Conservation (phyloP, 1,140 invertebrate species). For the Drosophila oshimai region DNA sequence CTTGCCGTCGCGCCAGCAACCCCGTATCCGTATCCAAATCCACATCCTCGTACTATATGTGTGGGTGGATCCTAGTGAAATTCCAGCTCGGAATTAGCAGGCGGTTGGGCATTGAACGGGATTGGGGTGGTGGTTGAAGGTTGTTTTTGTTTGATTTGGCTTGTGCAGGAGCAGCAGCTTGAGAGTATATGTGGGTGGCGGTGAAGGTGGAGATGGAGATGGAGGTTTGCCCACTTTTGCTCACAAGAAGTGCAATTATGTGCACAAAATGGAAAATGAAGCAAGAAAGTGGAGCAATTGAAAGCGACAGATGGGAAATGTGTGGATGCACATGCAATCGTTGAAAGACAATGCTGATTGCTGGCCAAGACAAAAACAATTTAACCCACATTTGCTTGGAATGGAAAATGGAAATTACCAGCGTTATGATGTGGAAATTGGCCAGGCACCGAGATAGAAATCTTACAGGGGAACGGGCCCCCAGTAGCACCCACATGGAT, state of each 20-base stretch:
- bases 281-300: constrained; percentile 71
- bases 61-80: constrained; percentile 33
- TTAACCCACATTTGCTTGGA: constrained; percentile 28
- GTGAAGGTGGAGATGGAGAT: neutral
- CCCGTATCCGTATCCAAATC: neutral
- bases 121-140: neutral
- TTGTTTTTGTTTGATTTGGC: constrained; percentile 75
- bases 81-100: constrained; percentile 51
- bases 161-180: constrained; percentile 9
- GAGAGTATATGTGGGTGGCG: constrained; percentile 10
- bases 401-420: constrained; percentile 31
- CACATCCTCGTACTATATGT: neutral
- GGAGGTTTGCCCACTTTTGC: constrained; percentile 52
- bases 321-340: constrained; percentile 30
- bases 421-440: constrained; percentile 48
- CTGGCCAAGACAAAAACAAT: constrained; percentile 45
- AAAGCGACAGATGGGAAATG: constrained; percentile 38
- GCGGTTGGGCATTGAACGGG: neutral
- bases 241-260: constrained; percentile 78
- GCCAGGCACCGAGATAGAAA: constrained; percentile 19
- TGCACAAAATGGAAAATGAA: constrained; percentile 70
- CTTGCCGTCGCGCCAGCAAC: constrained; percentile 45
- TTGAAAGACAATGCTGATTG: constrained; percentile 47
- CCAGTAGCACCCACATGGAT: neutral
- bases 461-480: neutral